These are phyloP conservation scores for Macrosiphum euphorbiae DNA, from an alignment of 2,888 invertebrate genomes.

Conservation along the genomic window DNA sequence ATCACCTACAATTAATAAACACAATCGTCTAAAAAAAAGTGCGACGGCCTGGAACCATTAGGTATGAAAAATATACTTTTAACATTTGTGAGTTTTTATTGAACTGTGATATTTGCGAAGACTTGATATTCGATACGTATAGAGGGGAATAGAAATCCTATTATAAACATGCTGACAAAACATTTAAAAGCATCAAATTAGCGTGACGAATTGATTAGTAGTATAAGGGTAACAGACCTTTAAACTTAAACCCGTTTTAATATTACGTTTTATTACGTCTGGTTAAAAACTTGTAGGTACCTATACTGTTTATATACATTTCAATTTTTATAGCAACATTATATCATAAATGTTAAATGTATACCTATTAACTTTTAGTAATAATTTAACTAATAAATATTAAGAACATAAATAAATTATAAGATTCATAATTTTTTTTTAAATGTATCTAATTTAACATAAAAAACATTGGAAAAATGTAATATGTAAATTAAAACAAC, in stretches of 20 bases:
- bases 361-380: too few relatives aligned
- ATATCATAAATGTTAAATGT: not conserved
- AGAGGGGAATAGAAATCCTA: conserved; percentile 23
- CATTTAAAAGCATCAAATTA: conserved; percentile 56
- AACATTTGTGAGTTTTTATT: not conserved
- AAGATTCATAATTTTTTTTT: not conserved
- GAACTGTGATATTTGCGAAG: not conserved
- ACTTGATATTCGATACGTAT: conserved; percentile 37
- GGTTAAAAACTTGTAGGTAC: not conserved
- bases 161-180: conserved; percentile 59
- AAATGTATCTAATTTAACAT: not conserved
- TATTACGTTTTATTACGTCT: conserved; percentile 40
- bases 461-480: not conserved
- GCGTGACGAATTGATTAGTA: conserved; percentile 54
- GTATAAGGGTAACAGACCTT: conserved; percentile 38
- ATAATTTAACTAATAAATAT: not conserved
- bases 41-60: not conserved
- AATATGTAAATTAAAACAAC: not conserved
- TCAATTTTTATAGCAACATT: not conserved
- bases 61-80: not conserved
- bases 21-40: not conserved
- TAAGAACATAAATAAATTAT: not conserved
- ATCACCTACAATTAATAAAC: not conserved
- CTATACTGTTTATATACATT: not conserved
- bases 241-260: conserved; percentile 42